phyloP scores from a whole-genome alignment of 2,797 vertebrate species.

The Rhinoraja longicauda region DNA sequence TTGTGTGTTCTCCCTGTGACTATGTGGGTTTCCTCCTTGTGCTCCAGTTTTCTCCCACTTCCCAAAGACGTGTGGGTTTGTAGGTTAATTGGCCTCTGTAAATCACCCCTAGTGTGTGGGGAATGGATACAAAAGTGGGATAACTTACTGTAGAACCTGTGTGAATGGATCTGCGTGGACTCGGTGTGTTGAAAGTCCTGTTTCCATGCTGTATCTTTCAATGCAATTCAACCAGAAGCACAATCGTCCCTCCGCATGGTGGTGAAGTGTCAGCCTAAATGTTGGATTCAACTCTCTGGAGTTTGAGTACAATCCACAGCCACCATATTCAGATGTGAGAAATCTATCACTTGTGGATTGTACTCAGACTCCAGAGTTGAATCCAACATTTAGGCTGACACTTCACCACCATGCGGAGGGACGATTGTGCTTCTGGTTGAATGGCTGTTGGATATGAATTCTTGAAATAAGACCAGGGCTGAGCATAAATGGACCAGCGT shows the following conservation, averaged over 20 bases:
- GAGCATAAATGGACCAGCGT: background rate
- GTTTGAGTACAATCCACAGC: background rate
- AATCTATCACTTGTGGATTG: background rate
- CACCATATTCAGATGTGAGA: background rate
- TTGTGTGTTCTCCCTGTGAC: too few species aligned
- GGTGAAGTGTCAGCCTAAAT: background rate
- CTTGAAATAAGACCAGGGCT: background rate
- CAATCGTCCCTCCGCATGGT: background rate
- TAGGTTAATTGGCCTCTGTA: too few species aligned
- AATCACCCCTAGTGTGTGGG: too few species aligned
- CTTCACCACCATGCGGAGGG: background rate
- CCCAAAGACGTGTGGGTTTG: too few species aligned
- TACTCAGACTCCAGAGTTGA: background rate
- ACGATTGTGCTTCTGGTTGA: background rate
- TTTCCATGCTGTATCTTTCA: too few species aligned
- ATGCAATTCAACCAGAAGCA: too few species aligned
- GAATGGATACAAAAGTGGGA: too few species aligned
- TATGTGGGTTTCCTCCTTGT: too few species aligned
- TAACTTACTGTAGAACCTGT: too few species aligned
- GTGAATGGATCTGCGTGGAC: too few species aligned
- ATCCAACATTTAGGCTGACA: background rate
- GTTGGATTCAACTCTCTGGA: background rate
- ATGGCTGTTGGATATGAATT: background rate
- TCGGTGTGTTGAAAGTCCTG: too few species aligned
- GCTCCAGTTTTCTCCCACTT: too few species aligned